phyloP scores from a whole-genome alignment of 2,113 vertebrate species.

The Burhinus bistriatus region DNA sequence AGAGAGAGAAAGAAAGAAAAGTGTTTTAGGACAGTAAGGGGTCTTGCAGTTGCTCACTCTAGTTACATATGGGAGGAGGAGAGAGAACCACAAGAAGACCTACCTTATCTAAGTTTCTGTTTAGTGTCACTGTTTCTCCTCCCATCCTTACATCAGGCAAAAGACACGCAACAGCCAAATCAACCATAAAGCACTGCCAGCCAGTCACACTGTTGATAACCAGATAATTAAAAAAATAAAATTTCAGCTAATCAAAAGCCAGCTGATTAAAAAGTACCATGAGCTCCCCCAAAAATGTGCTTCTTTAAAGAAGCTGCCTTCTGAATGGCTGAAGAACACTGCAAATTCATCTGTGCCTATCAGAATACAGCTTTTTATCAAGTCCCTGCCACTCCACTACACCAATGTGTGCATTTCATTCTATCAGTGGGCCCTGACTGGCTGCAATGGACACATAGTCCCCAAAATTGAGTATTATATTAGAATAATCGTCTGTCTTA shows the following conservation, averaged over 20 bases:
- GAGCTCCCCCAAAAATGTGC: constrained; percentile 42
- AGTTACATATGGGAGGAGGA: background rate
- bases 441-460: background rate
- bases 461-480: background rate
- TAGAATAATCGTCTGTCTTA: constrained; percentile 35
- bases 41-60: constrained; percentile 1
- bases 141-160: background rate
- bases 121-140: constrained; percentile 32
- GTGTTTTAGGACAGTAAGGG: background rate
- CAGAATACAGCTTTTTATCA: constrained; percentile 38
- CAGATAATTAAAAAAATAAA: constrained; percentile 61
- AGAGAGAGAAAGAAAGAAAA: background rate
- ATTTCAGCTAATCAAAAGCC: constrained; percentile 41
- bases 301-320: constrained; percentile 41
- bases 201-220: background rate
- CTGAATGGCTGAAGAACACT: background rate
- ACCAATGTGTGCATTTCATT: background rate
- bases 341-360: background rate
- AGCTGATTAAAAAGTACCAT: constrained; percentile 53
- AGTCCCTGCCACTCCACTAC: background rate
- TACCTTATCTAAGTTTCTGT: background rate
- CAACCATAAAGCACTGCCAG: background rate
- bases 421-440: background rate
- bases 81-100: background rate
- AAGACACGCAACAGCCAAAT: background rate